A percentile compares a stretch with the other conserved stretches of the same genome.
These are phyloP conservation scores for Spodoptera frugiperda DNA, from an alignment of 1,140 invertebrate species.

Conservation along the genomic window DNA sequence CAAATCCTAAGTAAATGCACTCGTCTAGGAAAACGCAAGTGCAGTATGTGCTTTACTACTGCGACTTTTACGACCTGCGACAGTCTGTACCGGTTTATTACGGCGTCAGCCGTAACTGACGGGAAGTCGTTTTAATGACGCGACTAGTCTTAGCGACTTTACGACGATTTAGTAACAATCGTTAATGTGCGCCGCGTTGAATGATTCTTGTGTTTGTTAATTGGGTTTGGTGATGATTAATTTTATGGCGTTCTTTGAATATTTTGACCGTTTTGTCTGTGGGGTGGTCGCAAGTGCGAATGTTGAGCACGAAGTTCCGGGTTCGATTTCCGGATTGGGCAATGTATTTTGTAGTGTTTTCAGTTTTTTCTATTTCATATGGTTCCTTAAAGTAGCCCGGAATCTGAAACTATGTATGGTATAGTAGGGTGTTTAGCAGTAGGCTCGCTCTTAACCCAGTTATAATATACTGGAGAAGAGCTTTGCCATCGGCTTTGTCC, in stretches of 20 bases:
- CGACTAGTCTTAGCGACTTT: constrained; percentile 34
- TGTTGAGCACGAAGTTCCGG: no score
- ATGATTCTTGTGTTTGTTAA: background rate
- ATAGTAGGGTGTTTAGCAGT: no score
- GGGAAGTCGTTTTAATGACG: constrained; percentile 38
- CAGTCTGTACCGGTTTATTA: constrained; percentile 27
- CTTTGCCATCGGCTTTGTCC: no score
- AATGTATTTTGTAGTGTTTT: no score
- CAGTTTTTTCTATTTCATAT: no score
- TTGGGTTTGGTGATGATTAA: background rate
- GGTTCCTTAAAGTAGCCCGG: no score
- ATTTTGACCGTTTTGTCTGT: background rate
- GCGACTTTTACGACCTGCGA: constrained; percentile 30
- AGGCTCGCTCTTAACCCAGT: no score
- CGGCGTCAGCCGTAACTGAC: constrained; percentile 37
- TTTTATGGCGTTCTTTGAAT: background rate
- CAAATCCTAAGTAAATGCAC: constrained; percentile 2
- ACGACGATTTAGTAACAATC: constrained; percentile 37
- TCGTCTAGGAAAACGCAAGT: constrained; percentile 26
- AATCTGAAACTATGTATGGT: no score
- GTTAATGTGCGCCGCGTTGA: constrained; percentile 24
- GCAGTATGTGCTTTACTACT: constrained; percentile 31
- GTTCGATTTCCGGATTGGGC: no score
- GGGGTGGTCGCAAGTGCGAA: no score
- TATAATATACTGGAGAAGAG: no score